phyloP scores from a whole-genome alignment of 2,888 invertebrate genomes.

The Eucera pruinosa region DNA sequence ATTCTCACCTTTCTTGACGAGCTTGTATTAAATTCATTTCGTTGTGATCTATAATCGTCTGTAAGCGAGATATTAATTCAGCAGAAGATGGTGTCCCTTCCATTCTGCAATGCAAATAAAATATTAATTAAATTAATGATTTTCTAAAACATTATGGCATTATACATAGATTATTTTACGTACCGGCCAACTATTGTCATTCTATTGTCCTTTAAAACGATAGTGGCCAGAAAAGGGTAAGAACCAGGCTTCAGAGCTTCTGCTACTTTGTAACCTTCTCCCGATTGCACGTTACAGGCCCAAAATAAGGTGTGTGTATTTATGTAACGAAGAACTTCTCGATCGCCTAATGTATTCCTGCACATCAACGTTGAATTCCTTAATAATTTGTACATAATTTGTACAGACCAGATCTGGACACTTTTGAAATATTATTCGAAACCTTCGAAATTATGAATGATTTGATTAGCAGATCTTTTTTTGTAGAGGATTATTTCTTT shows the following conservation, averaged over 20 bases:
- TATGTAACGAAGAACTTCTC: conserved; percentile 91
- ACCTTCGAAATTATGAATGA: too few relatives aligned
- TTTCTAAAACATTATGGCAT: not conserved
- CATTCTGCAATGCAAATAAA: conserved; percentile 86
- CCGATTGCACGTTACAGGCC: conserved; percentile 95
- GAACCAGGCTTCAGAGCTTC: conserved; percentile 92
- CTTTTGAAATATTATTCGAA: too few relatives aligned
- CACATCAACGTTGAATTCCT: too few relatives aligned
- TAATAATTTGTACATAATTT: too few relatives aligned
- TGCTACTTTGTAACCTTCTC: conserved; percentile 96
- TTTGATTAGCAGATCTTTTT: too few relatives aligned
- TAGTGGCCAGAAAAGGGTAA: conserved; percentile 95
- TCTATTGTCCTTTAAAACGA: conserved; percentile 94
- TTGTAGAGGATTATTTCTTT: too few relatives aligned
- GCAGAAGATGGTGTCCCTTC: conserved; percentile 93
- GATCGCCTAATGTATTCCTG: conserved; percentile 89
- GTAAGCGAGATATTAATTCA: conserved; percentile 90
- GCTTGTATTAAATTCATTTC: conserved; percentile 94
- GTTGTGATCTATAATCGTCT: conserved; percentile 92
- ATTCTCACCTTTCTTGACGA: conserved; percentile 93
- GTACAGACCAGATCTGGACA: too few relatives aligned
- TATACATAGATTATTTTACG: conserved; percentile 43
- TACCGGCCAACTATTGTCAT: conserved; percentile 95
- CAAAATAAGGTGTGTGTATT: conserved; percentile 95
- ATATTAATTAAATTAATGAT: not conserved